phyloP scores from a whole-genome alignment of 2,113 vertebrate species.

The Beaufortia kweichowensis region DNA sequence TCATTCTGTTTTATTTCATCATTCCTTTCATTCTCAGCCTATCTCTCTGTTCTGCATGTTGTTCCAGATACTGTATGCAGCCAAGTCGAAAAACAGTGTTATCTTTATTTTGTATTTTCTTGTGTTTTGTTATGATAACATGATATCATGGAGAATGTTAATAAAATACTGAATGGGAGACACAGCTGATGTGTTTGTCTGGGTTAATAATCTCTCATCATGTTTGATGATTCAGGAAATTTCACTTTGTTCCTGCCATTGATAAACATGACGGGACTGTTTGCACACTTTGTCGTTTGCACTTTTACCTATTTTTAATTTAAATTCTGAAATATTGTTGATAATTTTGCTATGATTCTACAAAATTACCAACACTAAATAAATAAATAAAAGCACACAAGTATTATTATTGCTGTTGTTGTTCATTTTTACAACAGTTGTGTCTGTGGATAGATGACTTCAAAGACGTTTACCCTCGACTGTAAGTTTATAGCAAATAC shows the following conservation, averaged over 20 bases:
- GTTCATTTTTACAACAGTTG: no score
- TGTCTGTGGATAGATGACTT: neutral
- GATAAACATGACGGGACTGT: no score
- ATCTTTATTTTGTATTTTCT: slow-evolving; percentile 56
- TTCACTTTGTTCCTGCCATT: no score
- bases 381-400: no score
- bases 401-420: no score
- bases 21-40: slow-evolving; percentile 33
- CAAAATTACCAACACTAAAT: no score
- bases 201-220: neutral
- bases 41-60: slow-evolving; percentile 49
- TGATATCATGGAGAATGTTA: slow-evolving; percentile 68
- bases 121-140: slow-evolving; percentile 58
- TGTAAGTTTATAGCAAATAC: neutral
- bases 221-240: no score
- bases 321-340: no score
- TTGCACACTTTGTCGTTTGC: no score
- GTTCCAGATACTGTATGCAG: slow-evolving; percentile 56
- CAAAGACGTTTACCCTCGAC: neutral
- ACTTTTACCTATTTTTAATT: no score
- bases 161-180: slow-evolving; percentile 51
- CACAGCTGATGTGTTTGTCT: neutral
- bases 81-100: slow-evolving; percentile 68
- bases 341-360: no score
- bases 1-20: slow-evolving; percentile 4